Percentiles rank a stretch among this genome's conserved stretches.
Evolutionary conservation across 2,113 vertebrate species (phyloP).

Genomic region (Tenebrosternarchus preto): DNA sequence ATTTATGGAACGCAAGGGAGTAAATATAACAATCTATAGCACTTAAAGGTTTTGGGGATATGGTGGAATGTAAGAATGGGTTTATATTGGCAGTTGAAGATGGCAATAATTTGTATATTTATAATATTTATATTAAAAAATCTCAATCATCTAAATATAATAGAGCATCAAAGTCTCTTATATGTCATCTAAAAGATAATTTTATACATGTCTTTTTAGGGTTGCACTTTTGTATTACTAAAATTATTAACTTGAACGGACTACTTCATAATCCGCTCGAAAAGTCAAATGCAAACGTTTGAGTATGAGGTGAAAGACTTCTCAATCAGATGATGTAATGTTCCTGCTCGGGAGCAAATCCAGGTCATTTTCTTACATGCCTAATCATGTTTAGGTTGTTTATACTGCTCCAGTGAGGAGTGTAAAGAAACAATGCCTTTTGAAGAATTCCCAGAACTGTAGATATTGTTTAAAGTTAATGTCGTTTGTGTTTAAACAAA

Average conservation of each 20-base stretch:
- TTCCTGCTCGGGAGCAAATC: constrained; percentile 53
- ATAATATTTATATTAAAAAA: constrained; percentile 46
- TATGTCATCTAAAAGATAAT: constrained; percentile 14
- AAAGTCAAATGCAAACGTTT: constrained; percentile 14
- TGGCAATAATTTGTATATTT: constrained; percentile 59
- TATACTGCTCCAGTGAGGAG: constrained; percentile 26
- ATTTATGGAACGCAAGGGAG: constrained; percentile 44
- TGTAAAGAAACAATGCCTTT: constrained; percentile 54
- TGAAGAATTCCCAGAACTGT: constrained; percentile 49
- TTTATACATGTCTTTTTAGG: constrained; percentile 37
- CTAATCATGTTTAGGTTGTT: constrained; percentile 12
- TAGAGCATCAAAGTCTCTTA: constrained; percentile 44
- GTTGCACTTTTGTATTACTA: constrained; percentile 50
- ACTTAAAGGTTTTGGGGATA: constrained; percentile 27
- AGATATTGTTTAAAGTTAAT: constrained; percentile 45
- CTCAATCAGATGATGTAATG: constrained; percentile 25
- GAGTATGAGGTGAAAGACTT: constrained; percentile 37
- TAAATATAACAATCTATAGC: constrained; percentile 33
- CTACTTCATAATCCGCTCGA: constrained; percentile 26
- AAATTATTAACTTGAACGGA: constrained; percentile 28
- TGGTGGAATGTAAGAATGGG: constrained; percentile 8
- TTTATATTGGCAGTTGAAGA: constrained; percentile 42
- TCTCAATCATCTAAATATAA: constrained; percentile 34
- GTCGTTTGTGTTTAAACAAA: constrained; percentile 13
- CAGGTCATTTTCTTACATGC: constrained; percentile 53